phyloP scores from a whole-genome alignment of 1,140 invertebrate genomes.

The Heliconius hermathena region DNA sequence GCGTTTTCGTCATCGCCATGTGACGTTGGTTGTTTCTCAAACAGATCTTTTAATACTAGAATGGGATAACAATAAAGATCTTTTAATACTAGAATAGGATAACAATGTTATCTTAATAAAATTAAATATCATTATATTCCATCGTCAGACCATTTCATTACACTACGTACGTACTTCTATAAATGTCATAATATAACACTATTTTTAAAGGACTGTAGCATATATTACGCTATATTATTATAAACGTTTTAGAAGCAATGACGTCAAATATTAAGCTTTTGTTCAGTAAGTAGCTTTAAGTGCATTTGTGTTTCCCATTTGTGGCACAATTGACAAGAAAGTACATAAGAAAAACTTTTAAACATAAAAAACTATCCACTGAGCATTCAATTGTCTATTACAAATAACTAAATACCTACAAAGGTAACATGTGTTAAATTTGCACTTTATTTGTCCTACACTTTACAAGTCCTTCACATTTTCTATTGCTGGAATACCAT shows the following conservation, averaged over 20 bases:
- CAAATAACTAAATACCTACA: background rate
- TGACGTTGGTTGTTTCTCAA: constrained; percentile 47
- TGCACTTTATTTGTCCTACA: background rate
- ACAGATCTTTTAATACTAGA: constrained; percentile 64
- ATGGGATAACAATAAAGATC: background rate
- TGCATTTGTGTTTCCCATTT: background rate
- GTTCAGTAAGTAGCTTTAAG: background rate
- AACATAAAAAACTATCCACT: background rate
- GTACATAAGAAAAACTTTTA: background rate
- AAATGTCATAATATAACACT: background rate
- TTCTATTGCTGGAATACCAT: background rate
- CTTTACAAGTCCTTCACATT: constrained; percentile 9
- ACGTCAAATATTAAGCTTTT: no score
- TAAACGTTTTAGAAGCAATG: no score
- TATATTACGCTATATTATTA: no score
- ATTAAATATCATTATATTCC: background rate
- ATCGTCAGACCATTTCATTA: background rate
- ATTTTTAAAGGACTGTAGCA: no score
- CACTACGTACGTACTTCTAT: background rate
- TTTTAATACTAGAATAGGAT: no score
- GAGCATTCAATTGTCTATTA: background rate
- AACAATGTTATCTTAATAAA: no score
- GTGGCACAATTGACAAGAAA: background rate
- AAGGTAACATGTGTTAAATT: background rate
- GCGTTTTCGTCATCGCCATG: constrained; percentile 41